Evolutionary conservation across 2,888 invertebrate genomes (phyloP), one percentile per base, ranked within the genome.

Genomic region (Macaria notata): DNA sequence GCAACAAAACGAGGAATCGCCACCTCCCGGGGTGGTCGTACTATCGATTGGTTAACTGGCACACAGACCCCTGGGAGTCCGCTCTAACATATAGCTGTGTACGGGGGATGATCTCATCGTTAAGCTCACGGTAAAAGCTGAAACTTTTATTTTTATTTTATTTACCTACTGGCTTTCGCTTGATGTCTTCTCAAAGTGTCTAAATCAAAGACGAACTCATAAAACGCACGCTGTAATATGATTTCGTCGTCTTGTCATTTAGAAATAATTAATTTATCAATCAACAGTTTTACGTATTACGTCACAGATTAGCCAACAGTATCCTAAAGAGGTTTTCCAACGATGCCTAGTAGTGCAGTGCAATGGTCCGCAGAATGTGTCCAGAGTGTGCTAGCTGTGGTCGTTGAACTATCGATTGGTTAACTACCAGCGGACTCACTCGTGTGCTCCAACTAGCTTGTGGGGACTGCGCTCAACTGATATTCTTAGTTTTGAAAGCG

Each of bases 11-110:
- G 75, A 75, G 73, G 76, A 77, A 79, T 77, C 71, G 75, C 73
- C 75, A 74, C 75, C 68, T 70, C 66, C 61, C 62, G 67, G 68
- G 80, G 75, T 81, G 81, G 76, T 78, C 80, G 69, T 72, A 75
- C 81, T 82, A 83, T 82, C 80, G 80, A 82, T 83, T 79, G 75
- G 61, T 46, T 61, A 56, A 64, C 60, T 62, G 59, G 59, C 47
- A 54, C 50, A 50, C 47, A 42, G 45, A 33, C 49, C 46, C 54
- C 31, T 19, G 45, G 54, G 48, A 44, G 45, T 31, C 36, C 4
- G 30, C 9, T 41, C 31, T 46, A 9, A 8, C 41, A n/a, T 41
- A n/a, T n/a, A 36, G 41, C 8, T 41, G 9, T 41, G n/a, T 41
- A 36, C 33, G 5, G 41, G n/a, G n/a, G 48, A 45, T 39, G 1